Evolutionary conservation across 1,140 invertebrate genomes (phyloP).

Genomic region (Reticulitermes speratus): DNA sequence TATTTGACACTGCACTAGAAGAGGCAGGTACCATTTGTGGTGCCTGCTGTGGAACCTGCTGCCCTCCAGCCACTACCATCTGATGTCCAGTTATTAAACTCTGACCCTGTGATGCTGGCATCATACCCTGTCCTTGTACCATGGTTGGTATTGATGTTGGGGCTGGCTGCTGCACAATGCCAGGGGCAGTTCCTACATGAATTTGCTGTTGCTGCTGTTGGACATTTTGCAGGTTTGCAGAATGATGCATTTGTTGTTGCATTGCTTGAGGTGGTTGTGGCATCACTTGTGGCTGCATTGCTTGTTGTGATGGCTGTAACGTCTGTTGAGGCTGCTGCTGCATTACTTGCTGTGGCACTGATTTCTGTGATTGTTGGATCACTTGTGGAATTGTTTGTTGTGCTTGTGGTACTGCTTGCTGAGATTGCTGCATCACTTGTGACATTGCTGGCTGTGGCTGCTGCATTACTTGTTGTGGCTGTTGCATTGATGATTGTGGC

Average conservation of each 20-base stretch:
- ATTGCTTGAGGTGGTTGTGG: neutral
- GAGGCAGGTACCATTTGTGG: neutral
- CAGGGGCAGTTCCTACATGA: neutral
- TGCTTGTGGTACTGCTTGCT: slow-evolving; percentile 46
- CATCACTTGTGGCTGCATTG: slow-evolving; percentile 21
- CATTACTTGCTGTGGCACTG: slow-evolving; percentile 43
- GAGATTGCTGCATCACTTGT: slow-evolving; percentile 32
- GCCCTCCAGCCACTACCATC: neutral
- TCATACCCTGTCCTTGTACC: neutral
- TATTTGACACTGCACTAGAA: neutral
- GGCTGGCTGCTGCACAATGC: neutral
- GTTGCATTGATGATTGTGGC: slow-evolving; percentile 19
- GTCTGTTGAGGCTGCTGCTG: slow-evolving; percentile 31
- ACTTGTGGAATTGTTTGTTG: slow-evolving; percentile 46
- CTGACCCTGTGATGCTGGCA: neutral
- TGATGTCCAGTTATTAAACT: neutral
- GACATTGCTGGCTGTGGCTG: slow-evolving; percentile 27
- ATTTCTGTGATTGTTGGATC: slow-evolving; percentile 51
- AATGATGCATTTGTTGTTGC: slow-evolving; percentile 29
- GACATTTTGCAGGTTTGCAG: neutral
- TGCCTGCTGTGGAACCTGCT: slow-evolving; percentile 1
- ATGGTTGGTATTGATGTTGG: neutral
- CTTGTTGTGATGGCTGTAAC: slow-evolving; percentile 1
- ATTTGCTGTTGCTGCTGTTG: slow-evolving; percentile 23
- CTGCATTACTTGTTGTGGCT: slow-evolving; percentile 31